Evolutionary conservation across 1,140 invertebrate genomes (phyloP).

Genomic region (Tetragnatha versicolor): DNA sequence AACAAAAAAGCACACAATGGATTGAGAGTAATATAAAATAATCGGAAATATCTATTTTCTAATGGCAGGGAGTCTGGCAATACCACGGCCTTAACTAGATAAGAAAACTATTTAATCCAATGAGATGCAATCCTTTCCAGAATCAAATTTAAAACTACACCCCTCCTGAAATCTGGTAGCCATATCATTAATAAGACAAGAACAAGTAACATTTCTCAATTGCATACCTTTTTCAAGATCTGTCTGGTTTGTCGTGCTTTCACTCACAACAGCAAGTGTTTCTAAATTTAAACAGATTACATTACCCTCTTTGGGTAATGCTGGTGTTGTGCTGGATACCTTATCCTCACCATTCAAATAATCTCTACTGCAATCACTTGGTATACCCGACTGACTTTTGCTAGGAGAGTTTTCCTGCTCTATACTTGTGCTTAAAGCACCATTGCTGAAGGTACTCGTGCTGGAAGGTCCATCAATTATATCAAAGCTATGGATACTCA

Average conservation of each 20-base stretch:
- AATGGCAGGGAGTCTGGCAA: too few relatives aligned
- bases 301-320: constrained; percentile 32
- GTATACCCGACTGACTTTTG: constrained; percentile 28
- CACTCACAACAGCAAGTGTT: constrained; percentile 33
- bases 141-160: constrained; percentile 47
- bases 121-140: constrained; percentile 37
- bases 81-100: neutral
- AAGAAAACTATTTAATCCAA: neutral
- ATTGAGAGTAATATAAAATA: too few relatives aligned
- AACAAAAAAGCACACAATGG: too few relatives aligned
- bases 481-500: constrained; percentile 36
- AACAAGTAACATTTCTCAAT: constrained; percentile 42
- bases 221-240: constrained; percentile 35
- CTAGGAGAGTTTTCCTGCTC: constrained; percentile 14
- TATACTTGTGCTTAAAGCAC: constrained; percentile 22
- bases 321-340: constrained; percentile 34
- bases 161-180: constrained; percentile 41
- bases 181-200: constrained; percentile 34
- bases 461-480: constrained; percentile 45
- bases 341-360: constrained; percentile 47
- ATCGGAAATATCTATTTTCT: too few relatives aligned
- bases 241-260: constrained; percentile 18
- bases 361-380: constrained; percentile 29
- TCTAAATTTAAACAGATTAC: constrained; percentile 42
- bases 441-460: constrained; percentile 37